phyloP scores from a whole-genome alignment of 2,113 vertebrate species.

The Salvelinus alpinus region DNA sequence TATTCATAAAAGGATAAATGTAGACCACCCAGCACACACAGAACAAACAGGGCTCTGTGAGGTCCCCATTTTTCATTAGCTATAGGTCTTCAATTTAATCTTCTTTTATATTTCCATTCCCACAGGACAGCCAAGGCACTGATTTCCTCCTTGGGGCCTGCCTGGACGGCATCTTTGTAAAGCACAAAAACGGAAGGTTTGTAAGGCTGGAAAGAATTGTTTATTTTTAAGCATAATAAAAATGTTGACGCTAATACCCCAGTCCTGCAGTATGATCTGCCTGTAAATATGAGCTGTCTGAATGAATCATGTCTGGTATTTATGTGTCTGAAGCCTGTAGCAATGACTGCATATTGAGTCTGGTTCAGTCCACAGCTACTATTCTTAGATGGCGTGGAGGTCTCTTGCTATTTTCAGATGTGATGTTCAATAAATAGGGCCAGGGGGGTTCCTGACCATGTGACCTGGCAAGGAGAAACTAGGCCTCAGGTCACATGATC shows the following conservation, averaged over 20 bases:
- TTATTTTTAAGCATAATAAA: too few species aligned
- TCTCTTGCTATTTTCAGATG: background rate
- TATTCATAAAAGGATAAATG: too few species aligned
- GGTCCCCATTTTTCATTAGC: too few species aligned
- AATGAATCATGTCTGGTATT: conserved; percentile 9
- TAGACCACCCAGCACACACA: too few species aligned
- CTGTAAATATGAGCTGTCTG: conserved; percentile 4
- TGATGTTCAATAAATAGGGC: background rate
- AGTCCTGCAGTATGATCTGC: conserved; percentile 1
- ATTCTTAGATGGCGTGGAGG: conserved; percentile 17
- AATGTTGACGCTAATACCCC: background rate
- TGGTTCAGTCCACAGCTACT: conserved; percentile 6
- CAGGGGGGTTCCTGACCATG: background rate
- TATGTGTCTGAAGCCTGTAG: conserved; percentile 1
- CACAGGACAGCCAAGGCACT: conserved; percentile 89
- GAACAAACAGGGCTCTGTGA: too few species aligned
- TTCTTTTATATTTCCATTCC: conserved; percentile 35
- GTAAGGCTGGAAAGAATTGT: conserved; percentile 60
- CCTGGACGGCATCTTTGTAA: conserved; percentile 94
- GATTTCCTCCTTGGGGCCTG: conserved; percentile 91
- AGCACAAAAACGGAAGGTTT: conserved; percentile 89
- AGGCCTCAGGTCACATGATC: background rate
- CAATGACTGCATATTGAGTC: background rate
- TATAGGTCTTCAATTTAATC: background rate
- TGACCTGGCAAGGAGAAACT: background rate